Base-by-base conservation (phyloP, 2,888 invertebrate genomes). In the Lysandra coridon region DNA sequence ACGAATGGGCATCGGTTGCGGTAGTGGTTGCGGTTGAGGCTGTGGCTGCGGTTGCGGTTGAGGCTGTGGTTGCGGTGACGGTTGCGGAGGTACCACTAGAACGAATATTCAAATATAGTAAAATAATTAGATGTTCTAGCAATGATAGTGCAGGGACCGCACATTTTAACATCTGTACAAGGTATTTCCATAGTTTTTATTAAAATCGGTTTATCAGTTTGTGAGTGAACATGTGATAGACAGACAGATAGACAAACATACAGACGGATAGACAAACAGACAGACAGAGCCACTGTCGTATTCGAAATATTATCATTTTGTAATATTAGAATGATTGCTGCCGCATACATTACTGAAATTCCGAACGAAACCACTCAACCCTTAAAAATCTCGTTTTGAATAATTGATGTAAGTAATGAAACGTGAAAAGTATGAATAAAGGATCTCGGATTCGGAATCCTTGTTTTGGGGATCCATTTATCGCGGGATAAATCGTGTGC, bases 21-120 rank as follows among this genome's bases (percentile, higher is more conserved):
- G 69, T 69, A 33, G 33, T 14, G 69, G 33, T 69, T 33, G 33
- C 12, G 33, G 69, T 12, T 17, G 64, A 10, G 64, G 62, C 14
- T 57, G 33, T 14, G 69, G 33, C 37, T 33, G 33, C 12, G 33
- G 69, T 12, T 37, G 64, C 23, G 64, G 62, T n/a, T 17, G 84
- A 23, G 10, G 49, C 6, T 81, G 81, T 5, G 83, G 81, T 14
- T 64, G 79, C 33, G 81, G 83, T 33, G 79, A 80, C 37, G 83
- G 82, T 10, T 83, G 14, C 10, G 76, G 75, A 75, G 49, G 57
- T 17, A 53, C 14, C 53, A 53, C 23, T 57, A 23, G n/a, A 75
- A 44, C 23, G 6, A 49, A 53, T 7, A 75, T 44, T 44, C 57
- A 57, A 57, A 17, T 57, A 57, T 17, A 57, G 12, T 14, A 53